Conservation (phyloP, 2,888 invertebrate genomes). For the Taenaris catops region DNA sequence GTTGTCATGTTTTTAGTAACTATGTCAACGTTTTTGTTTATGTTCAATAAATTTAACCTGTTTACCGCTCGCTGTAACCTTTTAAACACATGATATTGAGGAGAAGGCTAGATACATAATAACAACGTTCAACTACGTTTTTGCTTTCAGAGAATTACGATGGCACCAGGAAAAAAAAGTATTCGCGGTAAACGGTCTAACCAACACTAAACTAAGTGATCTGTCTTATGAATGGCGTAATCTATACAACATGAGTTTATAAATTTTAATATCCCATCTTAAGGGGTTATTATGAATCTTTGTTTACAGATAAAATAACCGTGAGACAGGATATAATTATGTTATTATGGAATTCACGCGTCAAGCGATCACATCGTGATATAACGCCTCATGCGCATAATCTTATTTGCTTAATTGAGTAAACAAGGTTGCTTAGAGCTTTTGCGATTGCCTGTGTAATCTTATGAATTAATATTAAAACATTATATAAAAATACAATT, state of each 20-base stretch:
- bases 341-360: conserved; percentile 36
- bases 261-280: neutral
- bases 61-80: too few relatives aligned
- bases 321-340: conserved; percentile 47
- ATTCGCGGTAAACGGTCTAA: conserved; percentile 53
- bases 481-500: too few relatives aligned
- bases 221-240: neutral
- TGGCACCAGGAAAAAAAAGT: conserved; percentile 58
- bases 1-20: too few relatives aligned
- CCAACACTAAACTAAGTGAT: conserved; percentile 40
- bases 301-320: conserved; percentile 15
- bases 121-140: too few relatives aligned
- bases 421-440: conserved; percentile 9
- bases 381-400: conserved; percentile 18
- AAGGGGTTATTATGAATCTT: conserved; percentile 9
- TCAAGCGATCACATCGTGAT: conserved; percentile 24
- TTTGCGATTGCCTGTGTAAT: neutral
- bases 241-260: conserved; percentile 1
- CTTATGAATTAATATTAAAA: too few relatives aligned
- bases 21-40: too few relatives aligned
- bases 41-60: too few relatives aligned
- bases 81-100: too few relatives aligned
- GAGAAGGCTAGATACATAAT: too few relatives aligned
- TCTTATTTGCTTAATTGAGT: conserved; percentile 8
- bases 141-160: conserved; percentile 28